Evolutionary conservation across 2,797 vertebrate species (phyloP).

Genomic region (Acipenser ruthenus): DNA sequence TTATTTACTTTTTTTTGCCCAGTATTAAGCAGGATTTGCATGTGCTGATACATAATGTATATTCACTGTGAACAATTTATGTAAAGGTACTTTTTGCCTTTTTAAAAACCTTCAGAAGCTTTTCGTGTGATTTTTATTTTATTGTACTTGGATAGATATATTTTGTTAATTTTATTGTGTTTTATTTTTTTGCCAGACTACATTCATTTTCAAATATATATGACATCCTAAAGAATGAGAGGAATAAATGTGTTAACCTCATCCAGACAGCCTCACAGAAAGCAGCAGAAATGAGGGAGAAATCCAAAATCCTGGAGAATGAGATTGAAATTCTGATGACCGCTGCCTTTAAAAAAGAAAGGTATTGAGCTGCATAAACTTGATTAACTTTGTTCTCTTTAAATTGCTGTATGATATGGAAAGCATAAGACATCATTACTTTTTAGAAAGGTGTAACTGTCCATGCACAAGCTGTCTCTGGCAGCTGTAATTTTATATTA

Average conservation of each 20-base stretch:
- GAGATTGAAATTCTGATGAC: conserved; percentile 68
- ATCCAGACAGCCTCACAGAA: conserved; percentile 63
- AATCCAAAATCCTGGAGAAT: conserved; percentile 63
- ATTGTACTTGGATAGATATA: not conserved
- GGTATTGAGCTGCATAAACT: conserved; percentile 44
- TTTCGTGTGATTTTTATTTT: not conserved
- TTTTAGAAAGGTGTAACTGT: too few species aligned
- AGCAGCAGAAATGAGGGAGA: conserved; percentile 58
- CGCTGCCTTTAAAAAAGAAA: conserved; percentile 58
- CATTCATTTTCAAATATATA: conserved; percentile 58
- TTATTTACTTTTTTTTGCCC: too few species aligned
- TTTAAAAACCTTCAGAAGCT: not conserved
- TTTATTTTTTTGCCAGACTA: conserved; percentile 54
- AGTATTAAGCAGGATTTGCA: too few species aligned
- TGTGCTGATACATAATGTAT: too few species aligned
- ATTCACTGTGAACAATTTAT: too few species aligned
- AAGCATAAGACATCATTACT: too few species aligned
- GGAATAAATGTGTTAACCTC: conserved; percentile 68
- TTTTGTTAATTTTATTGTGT: not conserved
- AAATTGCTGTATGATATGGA: too few species aligned
- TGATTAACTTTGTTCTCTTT: too few species aligned
- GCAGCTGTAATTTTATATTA: too few species aligned
- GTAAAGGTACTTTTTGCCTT: not conserved
- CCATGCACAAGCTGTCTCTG: too few species aligned
- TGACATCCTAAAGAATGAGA: conserved; percentile 63